Evolutionary conservation across 2,888 invertebrate genomes (phyloP), one percentile per base, ranked within the genome.

Genomic region (Bugulina stolonifera): DNA sequence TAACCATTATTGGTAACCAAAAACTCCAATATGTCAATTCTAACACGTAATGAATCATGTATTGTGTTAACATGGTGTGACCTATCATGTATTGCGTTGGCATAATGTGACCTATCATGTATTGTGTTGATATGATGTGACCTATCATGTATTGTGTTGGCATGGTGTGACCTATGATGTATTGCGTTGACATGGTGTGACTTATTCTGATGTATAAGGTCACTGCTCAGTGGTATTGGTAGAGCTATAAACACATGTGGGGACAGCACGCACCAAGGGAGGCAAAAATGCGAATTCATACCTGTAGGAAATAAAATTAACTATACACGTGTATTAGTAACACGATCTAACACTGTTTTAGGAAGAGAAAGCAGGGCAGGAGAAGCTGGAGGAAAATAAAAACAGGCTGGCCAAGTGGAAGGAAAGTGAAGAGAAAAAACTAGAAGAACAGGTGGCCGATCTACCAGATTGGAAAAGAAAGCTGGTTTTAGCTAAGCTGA

Each of bases 381-480:
- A 64, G 5, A 22, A 27, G 14, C 27, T 32, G 32, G 29, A 64
- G n/a, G 64, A 14, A 5, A 32, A 27, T 3, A 64, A 32, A 34
- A 2, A 32, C 25, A 64, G 27, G 14, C 64, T 22, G 10, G 64
- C 25, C 10, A 10, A 64, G n/a, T 27, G 18, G 29, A 2, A 32
- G 5, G n/a, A 32, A 32, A 32, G 10, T 5, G 64, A 64, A n/a
- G 34, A 64, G 32, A 14, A 32, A 32, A 64, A 64, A n/a, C 10
- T 64, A 64, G 64, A 25, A 64, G 29, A 22, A n/a, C 64, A 64
- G n/a, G 64, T 64, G 18, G 29, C 64, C 5, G 64, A 32, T 14
- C n/a, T 64, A 32, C 64, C 64, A 2, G 64, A 27, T 18, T 64
- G 64, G 64, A 64, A 64, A 64, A 2, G 34, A 64, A 64, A 64